These are phyloP conservation scores for Antitype chi DNA, from an alignment of 2,888 invertebrate species.

Conservation along the genomic window DNA sequence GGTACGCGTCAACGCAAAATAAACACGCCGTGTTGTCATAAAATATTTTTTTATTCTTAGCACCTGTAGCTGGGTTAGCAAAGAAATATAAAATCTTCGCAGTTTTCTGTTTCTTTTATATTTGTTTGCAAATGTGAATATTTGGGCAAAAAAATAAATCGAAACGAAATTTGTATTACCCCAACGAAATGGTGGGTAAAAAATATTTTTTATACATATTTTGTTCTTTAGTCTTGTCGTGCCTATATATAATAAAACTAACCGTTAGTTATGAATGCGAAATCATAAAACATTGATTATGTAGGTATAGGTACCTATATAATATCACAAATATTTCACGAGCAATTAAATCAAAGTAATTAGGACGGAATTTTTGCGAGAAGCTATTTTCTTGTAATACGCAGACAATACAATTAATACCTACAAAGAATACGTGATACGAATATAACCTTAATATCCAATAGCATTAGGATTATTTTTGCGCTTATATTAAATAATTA, in stretches of 20 bases:
- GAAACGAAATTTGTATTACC: constrained; percentile 15
- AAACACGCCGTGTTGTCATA: constrained; percentile 48
- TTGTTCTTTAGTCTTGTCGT: not conserved
- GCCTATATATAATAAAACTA: not conserved
- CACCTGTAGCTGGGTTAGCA: constrained; percentile 54
- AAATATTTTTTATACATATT: not conserved
- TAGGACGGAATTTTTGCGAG: constrained; percentile 1
- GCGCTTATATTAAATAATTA: constrained; percentile 4
- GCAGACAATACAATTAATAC: constrained; percentile 13
- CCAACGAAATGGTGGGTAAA: not conserved
- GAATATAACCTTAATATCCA: constrained; percentile 21
- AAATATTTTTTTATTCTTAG: constrained; percentile 58
- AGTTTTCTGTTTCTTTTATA: constrained; percentile 25
- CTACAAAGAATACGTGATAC: constrained; percentile 1
- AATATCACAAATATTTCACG: constrained; percentile 3
- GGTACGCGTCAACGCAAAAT: constrained; percentile 45
- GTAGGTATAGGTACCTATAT: not conserved
- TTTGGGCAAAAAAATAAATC: constrained; percentile 8
- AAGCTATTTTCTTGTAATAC: constrained; percentile 1
- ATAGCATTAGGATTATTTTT: constrained; percentile 18
- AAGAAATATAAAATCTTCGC: constrained; percentile 44
- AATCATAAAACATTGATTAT: constrained; percentile 1
- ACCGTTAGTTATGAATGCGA: not conserved
- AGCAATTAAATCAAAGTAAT: constrained; percentile 34
- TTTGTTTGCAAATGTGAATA: constrained; percentile 26